Evolutionary conservation across 2,888 invertebrate genomes (phyloP).

Genomic region (Bembecia ichneumoniformis): DNA sequence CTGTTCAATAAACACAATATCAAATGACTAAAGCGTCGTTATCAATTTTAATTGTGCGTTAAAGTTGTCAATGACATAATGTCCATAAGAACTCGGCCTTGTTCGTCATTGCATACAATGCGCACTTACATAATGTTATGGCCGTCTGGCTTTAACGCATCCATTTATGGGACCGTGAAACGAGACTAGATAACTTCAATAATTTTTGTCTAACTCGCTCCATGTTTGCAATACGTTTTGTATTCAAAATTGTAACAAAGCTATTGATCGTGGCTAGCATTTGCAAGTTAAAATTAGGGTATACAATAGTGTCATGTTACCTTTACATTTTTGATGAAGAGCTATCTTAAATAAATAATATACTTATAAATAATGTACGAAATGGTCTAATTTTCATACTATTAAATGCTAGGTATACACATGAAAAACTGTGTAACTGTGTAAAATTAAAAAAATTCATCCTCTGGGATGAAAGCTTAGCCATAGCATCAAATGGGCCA

Average conservation of each 20-base stretch:
- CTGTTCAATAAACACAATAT: not conserved
- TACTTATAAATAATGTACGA: no score
- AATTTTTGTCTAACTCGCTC: not conserved
- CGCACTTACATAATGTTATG: constrained; percentile 28
- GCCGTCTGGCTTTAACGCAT: constrained; percentile 17
- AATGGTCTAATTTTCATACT: no score
- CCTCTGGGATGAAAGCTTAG: no score
- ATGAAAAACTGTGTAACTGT: no score
- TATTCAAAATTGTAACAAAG: not conserved
- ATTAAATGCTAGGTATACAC: no score
- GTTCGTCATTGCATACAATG: constrained; percentile 31
- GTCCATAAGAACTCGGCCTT: constrained; percentile 27
- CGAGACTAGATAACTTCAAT: not conserved
- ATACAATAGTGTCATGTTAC: no score
- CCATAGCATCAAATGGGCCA: no score
- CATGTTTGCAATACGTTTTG: not conserved
- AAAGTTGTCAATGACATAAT: constrained; percentile 41
- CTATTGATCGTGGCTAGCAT: no score
- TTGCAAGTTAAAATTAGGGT: no score
- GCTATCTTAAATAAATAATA: no score
- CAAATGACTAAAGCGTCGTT: not conserved
- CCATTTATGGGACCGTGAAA: constrained; percentile 5
- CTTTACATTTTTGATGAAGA: no score
- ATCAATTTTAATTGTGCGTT: constrained; percentile 20
- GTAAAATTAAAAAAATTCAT: no score